Conservation (phyloP, 2,797 vertebrate species). For the Argentina silus region DNA sequence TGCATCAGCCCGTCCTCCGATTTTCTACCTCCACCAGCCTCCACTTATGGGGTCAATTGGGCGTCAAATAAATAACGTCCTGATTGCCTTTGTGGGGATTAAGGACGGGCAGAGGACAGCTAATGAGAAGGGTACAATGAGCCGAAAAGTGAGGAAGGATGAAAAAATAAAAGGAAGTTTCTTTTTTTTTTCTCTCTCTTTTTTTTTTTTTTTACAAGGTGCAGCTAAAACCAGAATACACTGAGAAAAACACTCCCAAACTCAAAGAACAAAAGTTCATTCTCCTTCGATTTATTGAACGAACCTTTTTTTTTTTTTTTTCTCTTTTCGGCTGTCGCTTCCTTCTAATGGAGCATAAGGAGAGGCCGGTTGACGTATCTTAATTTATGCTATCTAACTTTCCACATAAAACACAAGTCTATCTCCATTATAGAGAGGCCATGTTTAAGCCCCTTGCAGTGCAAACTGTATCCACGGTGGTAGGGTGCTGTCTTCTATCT, state of each 20-base stretch:
- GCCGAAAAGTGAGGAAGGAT: background rate
- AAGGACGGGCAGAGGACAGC: too few relatives aligned
- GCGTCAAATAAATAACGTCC: background rate
- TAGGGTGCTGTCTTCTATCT: slow-evolving; percentile 60
- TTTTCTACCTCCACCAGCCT: too few relatives aligned
- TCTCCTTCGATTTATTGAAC: slow-evolving; percentile 47
- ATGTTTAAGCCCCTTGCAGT: slow-evolving; percentile 64
- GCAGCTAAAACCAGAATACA: background rate
- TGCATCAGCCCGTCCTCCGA: too few relatives aligned
- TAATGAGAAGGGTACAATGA: too few relatives aligned
- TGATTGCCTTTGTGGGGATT: too few relatives aligned
- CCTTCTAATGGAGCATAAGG: slow-evolving; percentile 55
- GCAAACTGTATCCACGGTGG: slow-evolving; percentile 57
- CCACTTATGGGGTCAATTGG: background rate
- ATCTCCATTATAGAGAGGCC: slow-evolving; percentile 78
- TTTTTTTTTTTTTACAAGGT: background rate
- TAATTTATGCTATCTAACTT: slow-evolving; percentile 76
- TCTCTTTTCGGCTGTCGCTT: slow-evolving; percentile 44
- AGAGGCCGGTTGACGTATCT: slow-evolving; percentile 39
- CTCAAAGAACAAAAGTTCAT: slow-evolving; percentile 48
- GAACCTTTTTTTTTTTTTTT: slow-evolving; percentile 26
- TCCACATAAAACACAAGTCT: slow-evolving; percentile 78
- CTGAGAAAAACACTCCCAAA: background rate
- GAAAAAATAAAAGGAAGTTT: background rate
- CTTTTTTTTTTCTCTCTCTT: background rate